Evolutionary conservation across 2,797 vertebrate species (phyloP), one percentile per base, ranked within the genome.

Genomic region (Cheirogaleus major): DNA sequence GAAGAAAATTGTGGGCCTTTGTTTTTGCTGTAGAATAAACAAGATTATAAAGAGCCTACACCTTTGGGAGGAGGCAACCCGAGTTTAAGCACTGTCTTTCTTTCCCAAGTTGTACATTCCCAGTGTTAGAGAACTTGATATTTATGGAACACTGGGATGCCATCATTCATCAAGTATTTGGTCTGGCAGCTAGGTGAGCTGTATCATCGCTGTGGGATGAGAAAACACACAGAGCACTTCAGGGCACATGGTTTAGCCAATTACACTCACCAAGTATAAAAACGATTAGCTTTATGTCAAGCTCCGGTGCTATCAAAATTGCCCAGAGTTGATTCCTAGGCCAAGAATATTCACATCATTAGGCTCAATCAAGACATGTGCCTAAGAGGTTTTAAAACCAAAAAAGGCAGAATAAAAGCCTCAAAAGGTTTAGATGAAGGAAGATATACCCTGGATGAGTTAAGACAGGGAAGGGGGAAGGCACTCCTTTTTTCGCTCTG

Each of bases 131-230:
- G 79, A 50, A 3, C 38, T 69, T 15, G 13, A 13, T 95, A 91
- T 96, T 97, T 89, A 72, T 80, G 92, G 85, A 85, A 73, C 79
- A 25, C 23, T 15, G 55, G 72, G 73, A 65, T 75, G 43, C 57
- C 45, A 32, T 91, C 83, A 90, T 38, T 76, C 78, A 55, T 76
- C 59, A 92, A 32, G 79, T 89, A 95, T 97, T 94, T 86, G 82
- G 32, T 72, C 82, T 92, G 96, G 93, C 88, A 93, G 55, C 38
- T 25, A 43, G n/a, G 32, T 55, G 87, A 63, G 52, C 89, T 81
- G 50, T 73, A n/a, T 92, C 72, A 76, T 76, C 84, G 65, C 79
- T 52, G 22, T 63, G 90, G 95, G 89, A 65, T 80, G 88, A 93
- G 93, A 82, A 95, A 96, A 95, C 70, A 84, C 65, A 83, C 43